Conservation (phyloP, 2,797 vertebrate species). For the Poecilia picta region DNA sequence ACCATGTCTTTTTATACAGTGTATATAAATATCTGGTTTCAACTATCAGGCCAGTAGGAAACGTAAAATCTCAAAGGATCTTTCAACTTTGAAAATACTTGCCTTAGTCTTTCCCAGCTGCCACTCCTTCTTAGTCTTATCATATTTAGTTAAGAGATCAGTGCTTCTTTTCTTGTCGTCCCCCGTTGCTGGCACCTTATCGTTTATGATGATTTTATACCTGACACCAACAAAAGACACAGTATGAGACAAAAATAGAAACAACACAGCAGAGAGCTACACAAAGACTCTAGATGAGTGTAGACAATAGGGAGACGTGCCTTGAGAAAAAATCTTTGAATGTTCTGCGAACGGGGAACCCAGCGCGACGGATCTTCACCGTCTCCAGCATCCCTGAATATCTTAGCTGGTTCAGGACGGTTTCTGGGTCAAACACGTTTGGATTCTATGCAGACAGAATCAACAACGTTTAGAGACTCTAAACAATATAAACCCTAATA, state of each 20-base stretch:
- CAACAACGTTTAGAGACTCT: not conserved
- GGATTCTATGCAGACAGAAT: conserved; percentile 77
- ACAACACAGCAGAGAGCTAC: not conserved
- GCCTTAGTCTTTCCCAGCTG: conserved; percentile 93
- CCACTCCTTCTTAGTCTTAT: conserved; percentile 87
- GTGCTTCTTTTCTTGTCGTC: conserved; percentile 84
- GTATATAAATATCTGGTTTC: not conserved
- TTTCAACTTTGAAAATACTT: conserved; percentile 21
- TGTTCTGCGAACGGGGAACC: conserved; percentile 89
- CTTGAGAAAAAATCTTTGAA: conserved; percentile 90
- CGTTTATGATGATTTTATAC: conserved; percentile 89
- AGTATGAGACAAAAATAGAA: not conserved
- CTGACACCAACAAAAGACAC: conserved; percentile 61
- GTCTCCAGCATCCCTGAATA: conserved; percentile 96
- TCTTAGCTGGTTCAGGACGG: conserved; percentile 90
- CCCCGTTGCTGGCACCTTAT: conserved; percentile 55
- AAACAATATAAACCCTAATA: not conserved
- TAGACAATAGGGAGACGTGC: conserved; percentile 60
- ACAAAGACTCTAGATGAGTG: not conserved
- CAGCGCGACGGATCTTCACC: conserved; percentile 91
- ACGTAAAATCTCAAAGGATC: not conserved
- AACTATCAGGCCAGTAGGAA: too few relatives aligned
- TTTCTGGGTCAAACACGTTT: conserved; percentile 85
- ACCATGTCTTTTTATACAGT: not conserved
- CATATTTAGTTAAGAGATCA: conserved; percentile 83